Evolutionary conservation across 2,888 invertebrate genomes (phyloP), one percentile per base, ranked within the genome.

Genomic region (Helleia helle): DNA sequence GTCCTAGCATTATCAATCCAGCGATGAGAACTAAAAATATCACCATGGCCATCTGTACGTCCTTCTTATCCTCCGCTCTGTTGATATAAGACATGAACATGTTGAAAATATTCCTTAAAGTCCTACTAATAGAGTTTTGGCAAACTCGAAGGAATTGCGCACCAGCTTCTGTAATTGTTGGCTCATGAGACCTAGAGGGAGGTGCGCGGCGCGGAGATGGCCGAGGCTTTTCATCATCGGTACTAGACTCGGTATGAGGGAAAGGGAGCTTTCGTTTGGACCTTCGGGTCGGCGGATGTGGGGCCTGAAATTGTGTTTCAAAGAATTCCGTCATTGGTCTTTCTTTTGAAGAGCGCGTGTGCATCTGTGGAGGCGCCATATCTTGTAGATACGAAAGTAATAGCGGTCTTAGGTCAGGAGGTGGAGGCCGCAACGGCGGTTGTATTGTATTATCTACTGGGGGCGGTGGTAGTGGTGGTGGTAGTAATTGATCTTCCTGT

Each of bases 1-100:
- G 87, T 38, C 92, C 90, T 49, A 93, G 86, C 71, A 95, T 86
- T 47, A 95, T 87, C 44, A 95, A 84, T 9, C 91, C 92, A 38
- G 93, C 92, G 25, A 95, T 88, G 48, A 95, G 80, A 38, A 95
- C 87, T 44, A 95, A 86, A 48, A 95, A 88, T 59, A 94, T 91
- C 42, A 94, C 90, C 55, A 94, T 83, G 3, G 93, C 90, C 59
- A 93, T 89, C 59, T 93, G 91, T 45, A 91, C 84, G 59, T 93
- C 91, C 46, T 90, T 89, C 54, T 92, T 89, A 56, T 90, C 88
- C 51, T 92, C 88, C 4, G 88, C 86, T 36, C 87, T 87, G 48
- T 87, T 86, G 30, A 90, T 74, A 48, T 89, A 88, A 26, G 88
- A 86, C 50, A 88, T 87, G 47, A 91, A 83, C 48, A 89, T 85